Conservation (phyloP, 2,797 vertebrate genomes). For the Acridotheres tristis region DNA sequence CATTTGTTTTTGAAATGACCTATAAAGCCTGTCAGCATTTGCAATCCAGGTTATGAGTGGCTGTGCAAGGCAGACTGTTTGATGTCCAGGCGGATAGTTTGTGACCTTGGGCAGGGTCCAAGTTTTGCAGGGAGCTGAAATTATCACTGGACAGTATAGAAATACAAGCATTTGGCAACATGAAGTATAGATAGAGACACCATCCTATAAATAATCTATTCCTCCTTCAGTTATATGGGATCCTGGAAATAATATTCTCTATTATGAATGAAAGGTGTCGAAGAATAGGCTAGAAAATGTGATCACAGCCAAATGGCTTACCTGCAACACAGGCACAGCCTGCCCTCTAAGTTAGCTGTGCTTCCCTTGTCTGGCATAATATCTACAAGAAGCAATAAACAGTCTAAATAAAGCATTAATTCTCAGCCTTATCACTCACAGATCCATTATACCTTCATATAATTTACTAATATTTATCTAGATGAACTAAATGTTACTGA, state of each 20-base stretch:
- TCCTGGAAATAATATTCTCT: neutral
- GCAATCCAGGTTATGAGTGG: neutral
- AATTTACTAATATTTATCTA: slow-evolving; percentile 63
- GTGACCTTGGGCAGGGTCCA: slow-evolving; percentile 52
- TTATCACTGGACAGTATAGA: neutral
- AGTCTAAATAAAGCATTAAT: slow-evolving; percentile 49
- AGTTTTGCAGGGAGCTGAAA: slow-evolving; percentile 55
- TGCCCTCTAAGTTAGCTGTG: slow-evolving; percentile 33
- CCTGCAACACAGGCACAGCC: slow-evolving; percentile 26
- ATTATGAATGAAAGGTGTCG: slow-evolving; percentile 43
- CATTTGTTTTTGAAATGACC: slow-evolving; percentile 72
- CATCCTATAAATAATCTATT: slow-evolving; percentile 46
- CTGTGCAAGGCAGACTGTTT: slow-evolving; percentile 39
- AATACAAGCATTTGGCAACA: slow-evolving; percentile 29
- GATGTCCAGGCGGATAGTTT: slow-evolving; percentile 29
- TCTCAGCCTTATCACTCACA: slow-evolving; percentile 29
- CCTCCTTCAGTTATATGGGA: neutral
- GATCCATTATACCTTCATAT: slow-evolving; percentile 40
- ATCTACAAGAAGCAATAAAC: slow-evolving; percentile 40
- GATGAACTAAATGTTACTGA: slow-evolving; percentile 58
- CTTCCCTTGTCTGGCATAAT: neutral
- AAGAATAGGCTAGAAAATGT: neutral
- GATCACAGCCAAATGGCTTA: slow-evolving; percentile 1
- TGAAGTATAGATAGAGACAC: slow-evolving; percentile 42
- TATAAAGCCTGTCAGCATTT: slow-evolving; percentile 67